A percentile compares a stretch with the other conserved stretches of the same genome.
phyloP scores from a whole-genome alignment of 2,797 vertebrate species.

The Anguilla obscura region DNA sequence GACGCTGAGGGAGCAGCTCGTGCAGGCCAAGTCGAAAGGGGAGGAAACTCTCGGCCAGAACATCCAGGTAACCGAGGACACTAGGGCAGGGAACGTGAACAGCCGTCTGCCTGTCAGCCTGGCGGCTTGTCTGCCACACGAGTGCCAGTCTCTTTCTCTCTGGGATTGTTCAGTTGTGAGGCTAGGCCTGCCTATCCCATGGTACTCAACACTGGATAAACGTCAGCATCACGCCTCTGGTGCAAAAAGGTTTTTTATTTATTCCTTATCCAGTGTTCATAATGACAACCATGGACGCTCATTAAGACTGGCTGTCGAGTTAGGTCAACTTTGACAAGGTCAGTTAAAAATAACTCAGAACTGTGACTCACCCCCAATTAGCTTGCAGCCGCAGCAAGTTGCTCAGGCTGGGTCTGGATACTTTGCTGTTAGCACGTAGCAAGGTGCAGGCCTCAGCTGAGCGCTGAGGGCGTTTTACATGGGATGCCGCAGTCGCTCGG shows the following conservation, averaged over 20 bases:
- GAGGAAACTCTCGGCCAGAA: conserved; percentile 82
- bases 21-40: conserved; percentile 87
- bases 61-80: conserved; percentile 79
- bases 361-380: conserved; percentile 22
- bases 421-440: too few species aligned
- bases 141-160: background rate
- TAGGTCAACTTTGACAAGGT: conserved; percentile 3
- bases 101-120: background rate
- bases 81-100: background rate
- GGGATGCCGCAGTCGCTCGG: background rate
- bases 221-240: background rate
- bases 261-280: background rate
- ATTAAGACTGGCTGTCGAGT: conserved; percentile 9
- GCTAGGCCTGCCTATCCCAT: background rate
- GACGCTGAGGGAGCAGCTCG: conserved; percentile 82
- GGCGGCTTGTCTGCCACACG: background rate
- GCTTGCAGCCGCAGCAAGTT: background rate
- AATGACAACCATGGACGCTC: background rate
- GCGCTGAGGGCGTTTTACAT: too few species aligned
- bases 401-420: too few species aligned
- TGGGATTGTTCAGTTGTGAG: background rate
- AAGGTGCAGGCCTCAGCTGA: too few species aligned
- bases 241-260: background rate
- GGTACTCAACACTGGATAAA: background rate
- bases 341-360: conserved; percentile 22